Percentiles rank a stretch among this genome's conserved stretches.
These are phyloP conservation scores for Brachionichthys hirsutus DNA, from an alignment of 2,113 vertebrate genomes.

Conservation along the genomic window DNA sequence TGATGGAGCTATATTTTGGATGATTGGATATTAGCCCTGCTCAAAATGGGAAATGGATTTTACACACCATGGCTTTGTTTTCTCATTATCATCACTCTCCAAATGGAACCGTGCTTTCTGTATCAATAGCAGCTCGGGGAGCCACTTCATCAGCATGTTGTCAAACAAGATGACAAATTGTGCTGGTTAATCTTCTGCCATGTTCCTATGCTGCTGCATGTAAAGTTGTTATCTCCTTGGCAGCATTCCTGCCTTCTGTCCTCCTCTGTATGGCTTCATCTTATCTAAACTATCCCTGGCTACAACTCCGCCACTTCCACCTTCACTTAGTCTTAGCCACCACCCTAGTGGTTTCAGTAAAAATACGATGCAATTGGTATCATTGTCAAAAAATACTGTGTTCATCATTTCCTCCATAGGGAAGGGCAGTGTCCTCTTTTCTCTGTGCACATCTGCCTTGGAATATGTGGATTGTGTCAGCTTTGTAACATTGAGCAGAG, in stretches of 20 bases:
- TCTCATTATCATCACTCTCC: conserved; percentile 49
- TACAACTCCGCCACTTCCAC: conserved; percentile 10
- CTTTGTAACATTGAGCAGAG: conserved; percentile 56
- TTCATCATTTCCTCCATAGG: conserved; percentile 62
- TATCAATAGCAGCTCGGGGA: conserved; percentile 12
- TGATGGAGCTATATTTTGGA: neutral
- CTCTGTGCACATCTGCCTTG: conserved; percentile 70
- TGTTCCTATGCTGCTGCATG: conserved; percentile 9
- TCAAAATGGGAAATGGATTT: conserved; percentile 42
- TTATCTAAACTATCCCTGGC: conserved; percentile 4
- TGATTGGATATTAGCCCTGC: conserved; percentile 21
- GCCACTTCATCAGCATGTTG: conserved; percentile 12
- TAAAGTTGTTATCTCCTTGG: conserved; percentile 32
- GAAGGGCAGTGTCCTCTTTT: conserved; percentile 53
- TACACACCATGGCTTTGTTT: conserved; percentile 45
- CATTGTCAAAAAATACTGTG: conserved; percentile 51
- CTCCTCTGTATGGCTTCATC: conserved; percentile 9
- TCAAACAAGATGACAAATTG: conserved; percentile 53
- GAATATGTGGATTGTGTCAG: conserved; percentile 77
- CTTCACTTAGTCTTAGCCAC: conserved; percentile 31
- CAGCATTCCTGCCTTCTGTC: conserved; percentile 23
- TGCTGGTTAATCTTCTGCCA: conserved; percentile 34
- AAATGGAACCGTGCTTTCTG: conserved; percentile 39
- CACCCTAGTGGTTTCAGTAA: conserved; percentile 32
- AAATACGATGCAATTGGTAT: conserved; percentile 56